These are phyloP conservation scores for Megalops atlanticus DNA, from an alignment of 2,113 vertebrate genomes.

Conservation along the genomic window DNA sequence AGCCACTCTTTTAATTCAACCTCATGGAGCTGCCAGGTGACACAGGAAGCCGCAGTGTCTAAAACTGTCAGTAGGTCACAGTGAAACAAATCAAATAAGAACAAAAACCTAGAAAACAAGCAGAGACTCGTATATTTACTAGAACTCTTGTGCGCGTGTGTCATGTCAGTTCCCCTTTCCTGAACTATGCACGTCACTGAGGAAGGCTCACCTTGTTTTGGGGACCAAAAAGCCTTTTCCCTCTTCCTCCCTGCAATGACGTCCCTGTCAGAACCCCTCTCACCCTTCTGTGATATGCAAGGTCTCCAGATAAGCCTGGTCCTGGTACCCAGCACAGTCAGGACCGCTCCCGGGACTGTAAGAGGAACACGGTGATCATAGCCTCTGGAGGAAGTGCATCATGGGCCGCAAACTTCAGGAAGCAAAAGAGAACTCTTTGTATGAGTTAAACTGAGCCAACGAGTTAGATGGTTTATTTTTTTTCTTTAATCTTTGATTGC, in stretches of 20 bases:
- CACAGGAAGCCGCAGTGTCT: not conserved
- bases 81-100: not conserved
- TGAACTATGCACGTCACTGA: not conserved
- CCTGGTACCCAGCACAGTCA: not conserved
- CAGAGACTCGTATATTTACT: not conserved
- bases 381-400: not conserved
- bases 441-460: not conserved
- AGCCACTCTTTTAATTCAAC: not conserved
- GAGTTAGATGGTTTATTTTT: no score
- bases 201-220: not conserved
- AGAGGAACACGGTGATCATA: not conserved
- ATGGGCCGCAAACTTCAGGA: not conserved
- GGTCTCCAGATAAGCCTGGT: not conserved
- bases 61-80: not conserved
- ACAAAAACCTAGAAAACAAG: not conserved
- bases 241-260: not conserved
- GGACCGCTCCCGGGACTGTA: not conserved
- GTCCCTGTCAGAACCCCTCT: not conserved
- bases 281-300: constrained; percentile 1
- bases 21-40: not conserved
- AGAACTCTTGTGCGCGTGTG: not conserved
- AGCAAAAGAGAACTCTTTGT: not conserved
- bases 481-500: not conserved
- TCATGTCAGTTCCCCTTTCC: not conserved
- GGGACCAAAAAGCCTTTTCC: not conserved